A percentile compares a stretch with the other conserved stretches of the same genome.
These are phyloP conservation scores for Drosophila crucigera DNA, from an alignment of 2,888 invertebrate species.

Conservation along the genomic window DNA sequence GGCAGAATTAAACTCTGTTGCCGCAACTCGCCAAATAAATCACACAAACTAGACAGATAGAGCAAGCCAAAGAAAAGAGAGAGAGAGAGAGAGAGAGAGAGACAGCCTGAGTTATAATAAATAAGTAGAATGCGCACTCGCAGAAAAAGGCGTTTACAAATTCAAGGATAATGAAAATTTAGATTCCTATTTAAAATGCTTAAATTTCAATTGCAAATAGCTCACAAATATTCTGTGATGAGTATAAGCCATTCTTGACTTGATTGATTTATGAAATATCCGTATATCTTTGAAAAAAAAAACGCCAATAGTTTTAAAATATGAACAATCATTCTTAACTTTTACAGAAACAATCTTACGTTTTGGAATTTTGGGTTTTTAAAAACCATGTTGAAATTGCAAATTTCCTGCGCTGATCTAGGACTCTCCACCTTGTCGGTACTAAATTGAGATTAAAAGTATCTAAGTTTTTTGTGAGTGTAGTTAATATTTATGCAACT, in stretches of 20 bases:
- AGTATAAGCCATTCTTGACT: not conserved
- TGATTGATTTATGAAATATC: not conserved
- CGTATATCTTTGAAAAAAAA: no score
- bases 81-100: not conserved
- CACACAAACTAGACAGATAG: conserved; percentile 38
- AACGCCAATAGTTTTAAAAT: not conserved
- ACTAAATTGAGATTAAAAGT: not conserved
- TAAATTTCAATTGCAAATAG: not conserved
- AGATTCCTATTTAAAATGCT: not conserved
- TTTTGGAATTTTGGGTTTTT: not conserved
- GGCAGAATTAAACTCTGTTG: conserved; percentile 53
- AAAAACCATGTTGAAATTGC: not conserved
- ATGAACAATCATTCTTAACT: not conserved
- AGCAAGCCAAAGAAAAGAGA: not conserved
- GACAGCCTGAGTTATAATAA: conserved; percentile 35
- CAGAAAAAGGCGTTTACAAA: not conserved
- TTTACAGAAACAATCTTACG: not conserved
- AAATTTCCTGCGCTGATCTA: not conserved
- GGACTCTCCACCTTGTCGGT: not conserved
- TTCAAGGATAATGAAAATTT: not conserved
- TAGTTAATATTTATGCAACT: conserved; percentile 10
- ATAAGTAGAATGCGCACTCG: conserved; percentile 27
- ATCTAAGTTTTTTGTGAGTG: not conserved
- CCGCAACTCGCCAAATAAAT: conserved; percentile 70
- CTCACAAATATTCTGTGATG: not conserved